These are phyloP conservation scores for Austrofundulus limnaeus DNA, from an alignment of 2,113 vertebrate genomes.

Conservation along the genomic window DNA sequence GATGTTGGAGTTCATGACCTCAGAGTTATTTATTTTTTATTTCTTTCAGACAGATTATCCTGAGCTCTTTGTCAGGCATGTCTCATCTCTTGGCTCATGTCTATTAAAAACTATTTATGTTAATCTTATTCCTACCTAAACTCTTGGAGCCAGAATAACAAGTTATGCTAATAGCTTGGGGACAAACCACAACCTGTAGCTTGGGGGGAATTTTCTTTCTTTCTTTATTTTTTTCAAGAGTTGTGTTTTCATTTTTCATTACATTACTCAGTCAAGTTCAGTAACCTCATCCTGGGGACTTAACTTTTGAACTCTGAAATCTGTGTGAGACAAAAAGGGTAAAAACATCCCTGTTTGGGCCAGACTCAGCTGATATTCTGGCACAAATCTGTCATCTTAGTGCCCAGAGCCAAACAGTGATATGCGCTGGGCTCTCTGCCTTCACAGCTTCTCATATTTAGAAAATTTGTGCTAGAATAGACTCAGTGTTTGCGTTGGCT, in stretches of 20 bases:
- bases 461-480: conserved; percentile 20
- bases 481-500: conserved; percentile 20
- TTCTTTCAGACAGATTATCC: conserved; percentile 41
- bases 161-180: conserved; percentile 33
- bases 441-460: conserved; percentile 23
- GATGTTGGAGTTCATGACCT: conserved; percentile 25
- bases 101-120: conserved; percentile 47
- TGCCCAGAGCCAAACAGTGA: conserved; percentile 52
- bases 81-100: conserved; percentile 29
- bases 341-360: conserved; percentile 30
- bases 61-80: conserved; percentile 30
- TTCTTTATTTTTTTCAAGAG: no score
- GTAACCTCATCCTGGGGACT: conserved; percentile 15
- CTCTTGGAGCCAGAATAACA: conserved; percentile 26
- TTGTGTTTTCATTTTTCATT: no score
- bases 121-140: conserved; percentile 47
- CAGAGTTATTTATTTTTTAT: conserved; percentile 31
- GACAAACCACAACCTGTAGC: conserved; percentile 11
- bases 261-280: not conserved
- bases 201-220: not conserved
- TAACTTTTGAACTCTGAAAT: conserved; percentile 24
- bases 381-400: conserved; percentile 38
- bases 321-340: conserved; percentile 14
- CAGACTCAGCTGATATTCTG: conserved; percentile 57
- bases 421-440: conserved; percentile 48